A percentile compares a stretch with the other conserved stretches of the same genome.
These are phyloP conservation scores for Hycleus cichorii DNA, from an alignment of 1,140 invertebrate species.

Conservation along the genomic window DNA sequence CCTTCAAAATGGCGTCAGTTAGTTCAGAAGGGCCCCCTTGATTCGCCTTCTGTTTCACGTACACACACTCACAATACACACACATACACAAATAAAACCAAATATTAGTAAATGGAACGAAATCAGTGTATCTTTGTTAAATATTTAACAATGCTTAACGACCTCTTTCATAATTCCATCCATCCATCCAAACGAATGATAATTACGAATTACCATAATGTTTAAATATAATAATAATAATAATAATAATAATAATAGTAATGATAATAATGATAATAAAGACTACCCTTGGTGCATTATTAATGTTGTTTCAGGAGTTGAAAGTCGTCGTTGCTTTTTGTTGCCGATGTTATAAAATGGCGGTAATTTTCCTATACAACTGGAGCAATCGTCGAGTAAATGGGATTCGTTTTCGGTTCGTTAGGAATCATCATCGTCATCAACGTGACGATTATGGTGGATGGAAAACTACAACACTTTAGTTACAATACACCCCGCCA, in stretches of 20 bases:
- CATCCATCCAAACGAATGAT: conserved; percentile 21
- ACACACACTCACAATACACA: too few species aligned
- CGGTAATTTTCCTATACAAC: conserved; percentile 26
- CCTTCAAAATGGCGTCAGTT: too few species aligned
- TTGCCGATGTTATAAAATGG: conserved; percentile 28
- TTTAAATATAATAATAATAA: conserved; percentile 5
- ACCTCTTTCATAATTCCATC: conserved; percentile 4
- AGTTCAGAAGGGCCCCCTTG: too few species aligned
- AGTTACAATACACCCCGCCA: too few species aligned
- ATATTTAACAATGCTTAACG: conserved; percentile 16
- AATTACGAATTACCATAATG: conserved; percentile 30
- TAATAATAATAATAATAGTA: too few species aligned
- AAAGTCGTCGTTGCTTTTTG: conserved; percentile 16
- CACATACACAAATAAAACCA: too few species aligned
- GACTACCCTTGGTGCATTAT: conserved; percentile 15
- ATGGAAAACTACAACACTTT: too few species aligned
- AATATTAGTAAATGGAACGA: too few species aligned
- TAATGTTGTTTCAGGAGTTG: conserved; percentile 2
- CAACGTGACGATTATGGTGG: too few species aligned
- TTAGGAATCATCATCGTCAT: conserved; percentile 27
- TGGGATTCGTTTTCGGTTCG: conserved; percentile 31
- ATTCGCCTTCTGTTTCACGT: background rate
- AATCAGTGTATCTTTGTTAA: too few species aligned
- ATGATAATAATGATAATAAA: conserved; percentile 21
- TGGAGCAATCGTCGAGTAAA: background rate